These are phyloP conservation scores for Peromyscus californicus DNA, from an alignment of 2,113 vertebrate genomes.

Conservation along the genomic window DNA sequence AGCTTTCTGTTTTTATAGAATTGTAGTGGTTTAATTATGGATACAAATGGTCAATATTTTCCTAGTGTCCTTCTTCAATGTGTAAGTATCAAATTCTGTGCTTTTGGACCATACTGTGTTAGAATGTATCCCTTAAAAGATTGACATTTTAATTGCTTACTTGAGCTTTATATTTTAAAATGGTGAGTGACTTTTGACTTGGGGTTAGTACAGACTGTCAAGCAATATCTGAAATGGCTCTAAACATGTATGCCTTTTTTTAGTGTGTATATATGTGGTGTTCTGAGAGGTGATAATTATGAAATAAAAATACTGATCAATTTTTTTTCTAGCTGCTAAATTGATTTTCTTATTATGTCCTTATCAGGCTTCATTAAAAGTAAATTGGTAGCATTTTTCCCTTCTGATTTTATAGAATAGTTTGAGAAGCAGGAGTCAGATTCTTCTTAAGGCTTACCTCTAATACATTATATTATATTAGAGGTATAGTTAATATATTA, in stretches of 20 bases:
- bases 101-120: neutral
- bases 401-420: neutral
- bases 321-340: neutral
- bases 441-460: neutral
- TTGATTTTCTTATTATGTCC: neutral
- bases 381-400: neutral
- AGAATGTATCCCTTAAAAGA: neutral
- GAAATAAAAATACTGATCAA: neutral
- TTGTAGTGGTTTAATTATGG: neutral
- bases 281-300: neutral
- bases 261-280: neutral
- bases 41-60: neutral
- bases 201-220: neutral
- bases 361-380: neutral
- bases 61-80: neutral
- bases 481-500: no score
- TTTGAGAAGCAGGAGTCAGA: neutral
- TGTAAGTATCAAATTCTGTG: neutral
- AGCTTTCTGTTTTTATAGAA: neutral
- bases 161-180: neutral
- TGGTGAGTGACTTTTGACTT: neutral
- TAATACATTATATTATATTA: neutral
- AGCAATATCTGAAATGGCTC: neutral
- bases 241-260: neutral
- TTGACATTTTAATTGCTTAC: neutral